phyloP scores from a whole-genome alignment of 1,140 invertebrate species.

The Ridgeia piscesae region DNA sequence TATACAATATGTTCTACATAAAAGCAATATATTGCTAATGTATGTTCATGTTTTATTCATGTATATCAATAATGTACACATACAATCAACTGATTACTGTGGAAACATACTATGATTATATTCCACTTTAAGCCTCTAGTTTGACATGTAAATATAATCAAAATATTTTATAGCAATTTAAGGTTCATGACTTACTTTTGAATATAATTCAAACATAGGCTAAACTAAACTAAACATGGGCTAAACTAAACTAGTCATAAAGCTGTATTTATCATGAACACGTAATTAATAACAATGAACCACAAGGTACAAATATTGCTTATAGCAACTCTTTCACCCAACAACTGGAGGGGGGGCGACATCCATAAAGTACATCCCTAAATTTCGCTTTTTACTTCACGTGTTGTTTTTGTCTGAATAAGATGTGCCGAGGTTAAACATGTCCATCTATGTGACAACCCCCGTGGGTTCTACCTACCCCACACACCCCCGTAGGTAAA shows the following conservation, averaged over 20 bases:
- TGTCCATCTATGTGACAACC: background rate
- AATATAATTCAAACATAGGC: background rate
- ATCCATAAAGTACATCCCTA: background rate
- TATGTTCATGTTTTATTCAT: background rate
- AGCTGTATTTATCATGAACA: too few relatives aligned
- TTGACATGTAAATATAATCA: background rate
- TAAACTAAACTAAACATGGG: background rate
- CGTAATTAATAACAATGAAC: too few relatives aligned
- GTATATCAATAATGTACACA: background rate
- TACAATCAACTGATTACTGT: background rate
- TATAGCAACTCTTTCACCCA: too few relatives aligned
- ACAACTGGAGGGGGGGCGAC: background rate
- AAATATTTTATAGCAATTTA: background rate
- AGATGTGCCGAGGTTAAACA: background rate
- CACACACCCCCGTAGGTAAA: background rate
- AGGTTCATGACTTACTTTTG: background rate
- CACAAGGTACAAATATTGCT: too few relatives aligned
- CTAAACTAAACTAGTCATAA: too few relatives aligned
- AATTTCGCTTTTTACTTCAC: background rate
- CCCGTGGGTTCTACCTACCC: background rate
- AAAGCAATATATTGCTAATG: background rate
- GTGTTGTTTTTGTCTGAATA: background rate
- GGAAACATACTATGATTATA: background rate
- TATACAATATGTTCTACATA: background rate
- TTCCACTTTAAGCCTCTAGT: background rate